These are phyloP conservation scores for Catostomus latipinnis DNA, from an alignment of 2,797 vertebrate genomes.

Conservation along the genomic window DNA sequence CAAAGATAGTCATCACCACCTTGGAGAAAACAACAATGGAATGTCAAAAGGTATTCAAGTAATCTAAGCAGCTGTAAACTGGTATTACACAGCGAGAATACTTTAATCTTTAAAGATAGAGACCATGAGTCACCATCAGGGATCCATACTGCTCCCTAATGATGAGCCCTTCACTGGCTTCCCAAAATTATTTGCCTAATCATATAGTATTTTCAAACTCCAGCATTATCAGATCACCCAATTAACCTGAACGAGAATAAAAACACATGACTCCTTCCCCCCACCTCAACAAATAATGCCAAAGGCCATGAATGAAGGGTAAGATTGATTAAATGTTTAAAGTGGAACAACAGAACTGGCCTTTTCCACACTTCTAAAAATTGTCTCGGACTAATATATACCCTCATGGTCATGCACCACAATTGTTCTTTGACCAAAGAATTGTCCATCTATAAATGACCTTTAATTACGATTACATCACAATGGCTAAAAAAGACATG, in stretches of 20 bases:
- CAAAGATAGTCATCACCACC: background rate
- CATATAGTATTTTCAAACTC: background rate
- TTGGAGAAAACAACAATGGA: background rate
- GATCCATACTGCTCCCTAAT: slow-evolving; percentile 44
- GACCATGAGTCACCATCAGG: too few relatives aligned
- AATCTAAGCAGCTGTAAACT: background rate
- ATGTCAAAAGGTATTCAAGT: background rate
- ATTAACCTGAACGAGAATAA: slow-evolving; percentile 48
- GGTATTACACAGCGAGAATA: too few relatives aligned
- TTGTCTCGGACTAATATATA: slow-evolving; percentile 14
- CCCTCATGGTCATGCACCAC: slow-evolving; percentile 13
- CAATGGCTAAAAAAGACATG: slow-evolving; percentile 20
- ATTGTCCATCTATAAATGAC: slow-evolving; percentile 35
- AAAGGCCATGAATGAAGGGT: slow-evolving; percentile 45
- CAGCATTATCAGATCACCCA: slow-evolving; percentile 67
- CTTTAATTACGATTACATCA: slow-evolving; percentile 19
- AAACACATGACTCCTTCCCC: slow-evolving; percentile 55
- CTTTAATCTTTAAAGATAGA: too few relatives aligned
- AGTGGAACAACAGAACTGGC: slow-evolving; percentile 2
- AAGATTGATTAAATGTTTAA: slow-evolving; percentile 13
- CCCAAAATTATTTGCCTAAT: slow-evolving; percentile 15
- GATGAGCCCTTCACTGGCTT: slow-evolving; percentile 13
- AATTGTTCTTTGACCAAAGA: slow-evolving; percentile 17
- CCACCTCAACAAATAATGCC: slow-evolving; percentile 21
- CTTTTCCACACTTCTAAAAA: slow-evolving; percentile 33